A percentile compares a stretch with the other conserved stretches of the same genome.
phyloP scores from a whole-genome alignment of 2,888 invertebrate genomes.

The Cheilosia variabilis region DNA sequence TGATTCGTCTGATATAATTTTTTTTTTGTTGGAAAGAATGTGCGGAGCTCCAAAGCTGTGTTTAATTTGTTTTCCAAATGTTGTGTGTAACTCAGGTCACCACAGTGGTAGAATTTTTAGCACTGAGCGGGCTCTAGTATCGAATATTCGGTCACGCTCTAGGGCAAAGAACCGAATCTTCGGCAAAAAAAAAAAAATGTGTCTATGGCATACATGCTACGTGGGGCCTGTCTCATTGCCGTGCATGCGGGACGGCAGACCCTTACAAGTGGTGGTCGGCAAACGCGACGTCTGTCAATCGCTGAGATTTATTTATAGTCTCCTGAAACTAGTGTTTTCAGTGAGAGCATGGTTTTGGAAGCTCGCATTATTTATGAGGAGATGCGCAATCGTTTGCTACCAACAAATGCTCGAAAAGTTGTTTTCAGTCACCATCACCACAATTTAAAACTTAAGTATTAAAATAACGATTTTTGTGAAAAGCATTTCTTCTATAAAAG shows the following conservation, averaged over 20 bases:
- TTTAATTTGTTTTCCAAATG: too few species aligned
- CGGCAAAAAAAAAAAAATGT: too few species aligned
- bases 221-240: too few species aligned
- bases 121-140: too few species aligned
- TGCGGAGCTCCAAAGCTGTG: too few species aligned
- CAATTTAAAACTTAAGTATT: not conserved
- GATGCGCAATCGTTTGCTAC: slow-evolving; percentile 17
- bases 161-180: too few species aligned
- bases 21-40: too few species aligned
- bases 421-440: not conserved
- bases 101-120: too few species aligned
- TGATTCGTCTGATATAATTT: too few species aligned
- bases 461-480: not conserved
- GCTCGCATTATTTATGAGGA: slow-evolving; percentile 4
- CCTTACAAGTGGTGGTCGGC: slow-evolving; percentile 9
- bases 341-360: not conserved
- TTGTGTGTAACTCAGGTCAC: too few species aligned
- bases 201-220: too few species aligned
- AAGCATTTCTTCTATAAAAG: not conserved
- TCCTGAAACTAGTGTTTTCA: not conserved
- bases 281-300: not conserved
- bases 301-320: not conserved
- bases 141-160: too few species aligned
- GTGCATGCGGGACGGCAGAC: not conserved
- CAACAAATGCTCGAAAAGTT: slow-evolving; percentile 9